Conservation (phyloP, 2,888 invertebrate species). For the Dicranocentrus wangi region DNA sequence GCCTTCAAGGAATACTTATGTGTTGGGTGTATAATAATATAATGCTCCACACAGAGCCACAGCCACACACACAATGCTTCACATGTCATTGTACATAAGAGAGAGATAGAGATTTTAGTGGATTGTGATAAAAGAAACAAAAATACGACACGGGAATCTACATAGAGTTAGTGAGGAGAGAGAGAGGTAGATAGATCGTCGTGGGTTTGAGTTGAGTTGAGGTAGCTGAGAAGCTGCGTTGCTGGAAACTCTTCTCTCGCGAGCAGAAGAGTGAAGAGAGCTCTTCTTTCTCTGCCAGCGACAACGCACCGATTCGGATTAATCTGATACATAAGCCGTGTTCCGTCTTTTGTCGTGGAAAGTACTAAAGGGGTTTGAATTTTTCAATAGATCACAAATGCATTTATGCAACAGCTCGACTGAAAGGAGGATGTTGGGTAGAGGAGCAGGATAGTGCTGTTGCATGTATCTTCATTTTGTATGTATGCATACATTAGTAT, state of each 20-base stretch:
- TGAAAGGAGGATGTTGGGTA: background rate
- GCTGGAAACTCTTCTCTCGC: too few relatives aligned
- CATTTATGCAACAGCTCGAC: conserved; percentile 61
- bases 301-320: conserved; percentile 63
- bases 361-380: conserved; percentile 52
- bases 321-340: conserved; percentile 61
- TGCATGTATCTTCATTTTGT: conserved; percentile 46
- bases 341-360: conserved; percentile 52
- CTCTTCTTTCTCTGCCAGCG: background rate
- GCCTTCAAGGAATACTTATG: conserved; percentile 60
- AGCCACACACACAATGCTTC: background rate
- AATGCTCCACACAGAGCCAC: conserved; percentile 19
- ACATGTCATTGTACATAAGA: background rate
- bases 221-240: background rate
- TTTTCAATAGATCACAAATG: conserved; percentile 62
- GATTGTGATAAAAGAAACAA: conserved; percentile 11
- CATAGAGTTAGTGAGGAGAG: too few relatives aligned
- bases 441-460: conserved; percentile 32
- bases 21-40: conserved; percentile 19
- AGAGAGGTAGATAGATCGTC: background rate
- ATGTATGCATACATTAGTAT: conserved; percentile 36
- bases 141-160: too few relatives aligned
- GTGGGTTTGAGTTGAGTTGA: too few relatives aligned
- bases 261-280: too few relatives aligned
- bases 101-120: background rate